Evolutionary conservation across 2,113 vertebrate species (phyloP), one percentile per base, ranked within the genome.

Genomic region (Myocastor coypus): DNA sequence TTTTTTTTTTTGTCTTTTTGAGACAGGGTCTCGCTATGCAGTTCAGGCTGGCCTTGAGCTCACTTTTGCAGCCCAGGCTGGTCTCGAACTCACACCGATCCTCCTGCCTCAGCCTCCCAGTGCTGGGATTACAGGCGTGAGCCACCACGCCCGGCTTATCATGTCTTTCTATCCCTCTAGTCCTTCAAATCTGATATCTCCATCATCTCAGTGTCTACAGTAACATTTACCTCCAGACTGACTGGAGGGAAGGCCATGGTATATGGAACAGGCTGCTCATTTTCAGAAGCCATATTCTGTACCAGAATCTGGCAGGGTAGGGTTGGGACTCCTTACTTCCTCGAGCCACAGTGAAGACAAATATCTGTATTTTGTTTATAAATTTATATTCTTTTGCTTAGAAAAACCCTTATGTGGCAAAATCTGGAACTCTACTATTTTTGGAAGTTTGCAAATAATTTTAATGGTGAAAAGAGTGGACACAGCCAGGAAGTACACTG

Each of bases 151-250:
- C n/a, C n/a, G n/a, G n/a, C n/a, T 80, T 40, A 34, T 20, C 26
- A 42, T 87, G 73, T 73, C n/a, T 92, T 92, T 80, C 87, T 95
- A 80, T 82, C n/a, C 20, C 30, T 42, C 42, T 63, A 34, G 7
- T 81, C 20, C 10, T 81, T 83, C n/a, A 94, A 57, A 89, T 50
- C 57, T 83, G 26, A 24, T 83, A 66, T 83, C 24, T 55, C 40
- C 46, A 59, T 37, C 4, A 10, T 78, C 68, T 61, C 7, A 69
- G 40, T 77, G 3, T 34, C 32, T 59, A 26, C 5, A 59, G 55
- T 64, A n/a, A 57, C 63, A 42, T 63, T 24, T 22, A 8, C 30
- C 32, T 75, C 2, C 22, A 46, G 22, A 34, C 30, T 17, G 6
- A 7, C 10, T 9, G 3, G 24, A 50, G 37, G 20, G 5, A 66